A percentile compares a stretch with the other conserved stretches of the same genome.
These are phyloP conservation scores for Melospiza melodia DNA, from an alignment of 2,113 vertebrate species.

Conservation along the genomic window DNA sequence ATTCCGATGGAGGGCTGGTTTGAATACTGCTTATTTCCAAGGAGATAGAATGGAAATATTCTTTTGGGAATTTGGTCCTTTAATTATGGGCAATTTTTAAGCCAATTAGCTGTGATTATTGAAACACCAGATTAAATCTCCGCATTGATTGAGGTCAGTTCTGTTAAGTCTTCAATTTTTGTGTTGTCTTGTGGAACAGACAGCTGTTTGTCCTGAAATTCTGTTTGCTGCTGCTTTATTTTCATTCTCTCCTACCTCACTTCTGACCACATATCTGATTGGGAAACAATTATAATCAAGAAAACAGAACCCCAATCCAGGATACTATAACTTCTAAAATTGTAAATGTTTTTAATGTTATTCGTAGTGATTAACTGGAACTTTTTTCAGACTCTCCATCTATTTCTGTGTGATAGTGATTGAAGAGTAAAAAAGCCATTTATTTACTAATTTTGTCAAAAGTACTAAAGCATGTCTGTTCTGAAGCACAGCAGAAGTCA, in stretches of 20 bases:
- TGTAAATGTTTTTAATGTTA: neutral
- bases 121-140: neutral
- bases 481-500: neutral
- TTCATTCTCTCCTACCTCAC: neutral
- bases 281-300: neutral
- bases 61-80: neutral
- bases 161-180: neutral
- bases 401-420: neutral
- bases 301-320: neutral
- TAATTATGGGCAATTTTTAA: conserved; percentile 32
- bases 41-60: neutral
- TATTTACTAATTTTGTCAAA: neutral
- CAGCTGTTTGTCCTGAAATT: neutral
- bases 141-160: neutral
- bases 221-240: neutral
- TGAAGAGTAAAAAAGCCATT: neutral
- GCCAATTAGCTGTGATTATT: neutral
- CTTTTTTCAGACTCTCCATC: neutral
- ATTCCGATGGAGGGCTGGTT: neutral
- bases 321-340: neutral
- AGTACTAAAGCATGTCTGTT: neutral
- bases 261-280: neutral
- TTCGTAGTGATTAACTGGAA: neutral
- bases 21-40: neutral
- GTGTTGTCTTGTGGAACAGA: neutral